A percentile compares a stretch with the other conserved stretches of the same genome.
Conservation (phyloP, 2,888 invertebrate species). For the Criorhina ranunculi region DNA sequence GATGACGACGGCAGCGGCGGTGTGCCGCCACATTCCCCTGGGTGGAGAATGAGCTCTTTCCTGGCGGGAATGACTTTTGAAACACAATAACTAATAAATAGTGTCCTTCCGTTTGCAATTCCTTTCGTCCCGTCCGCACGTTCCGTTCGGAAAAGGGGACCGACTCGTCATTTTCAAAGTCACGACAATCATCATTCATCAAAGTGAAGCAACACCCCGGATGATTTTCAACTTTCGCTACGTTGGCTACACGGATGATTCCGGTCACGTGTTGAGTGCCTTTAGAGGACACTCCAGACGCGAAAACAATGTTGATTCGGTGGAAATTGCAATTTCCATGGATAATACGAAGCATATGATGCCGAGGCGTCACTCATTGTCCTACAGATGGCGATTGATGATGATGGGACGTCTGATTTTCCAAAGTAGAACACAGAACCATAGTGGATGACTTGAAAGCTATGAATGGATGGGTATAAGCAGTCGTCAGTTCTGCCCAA, state of each 20-base stretch:
- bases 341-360: slow-evolving; percentile 32
- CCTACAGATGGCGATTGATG: no score
- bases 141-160: slow-evolving; percentile 38
- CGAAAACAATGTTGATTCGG: slow-evolving; percentile 39
- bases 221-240: slow-evolving; percentile 37
- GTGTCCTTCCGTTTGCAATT: slow-evolving; percentile 69
- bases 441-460: no score
- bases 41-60: slow-evolving; percentile 48
- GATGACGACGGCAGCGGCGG: slow-evolving; percentile 28
- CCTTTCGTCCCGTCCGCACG: slow-evolving; percentile 19
- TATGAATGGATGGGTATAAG: no score
- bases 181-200: slow-evolving; percentile 50
- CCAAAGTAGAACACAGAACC: no score
- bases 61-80: slow-evolving; percentile 67
- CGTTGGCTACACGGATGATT: slow-evolving; percentile 1
- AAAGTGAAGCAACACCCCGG: slow-evolving; percentile 53
- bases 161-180: slow-evolving; percentile 40
- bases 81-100: slow-evolving; percentile 76
- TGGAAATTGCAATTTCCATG: slow-evolving; percentile 31
- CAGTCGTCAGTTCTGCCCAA: no score
- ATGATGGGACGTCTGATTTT: no score
- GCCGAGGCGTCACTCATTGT: no score
- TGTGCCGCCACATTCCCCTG: slow-evolving; percentile 49
- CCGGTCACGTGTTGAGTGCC: slow-evolving; percentile 67
- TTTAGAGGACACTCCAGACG: slow-evolving; percentile 27